Conservation (phyloP, 2,797 vertebrate species). For the Glyptemys insculpta region DNA sequence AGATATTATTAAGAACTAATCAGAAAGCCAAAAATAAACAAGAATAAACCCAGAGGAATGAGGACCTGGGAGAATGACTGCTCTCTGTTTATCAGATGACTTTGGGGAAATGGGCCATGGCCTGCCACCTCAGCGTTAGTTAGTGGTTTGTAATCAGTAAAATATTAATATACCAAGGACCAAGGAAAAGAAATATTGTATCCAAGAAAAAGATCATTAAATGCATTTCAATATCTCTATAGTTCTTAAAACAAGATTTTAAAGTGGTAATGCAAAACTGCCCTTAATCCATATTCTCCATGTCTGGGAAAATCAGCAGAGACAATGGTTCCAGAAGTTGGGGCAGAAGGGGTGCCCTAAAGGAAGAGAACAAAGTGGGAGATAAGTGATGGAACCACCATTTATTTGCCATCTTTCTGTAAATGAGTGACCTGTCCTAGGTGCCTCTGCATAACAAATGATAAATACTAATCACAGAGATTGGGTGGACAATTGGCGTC, state of each 20-base stretch:
- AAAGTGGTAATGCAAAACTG: neutral
- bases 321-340: neutral
- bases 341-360: neutral
- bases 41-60: conserved; percentile 17
- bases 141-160: neutral
- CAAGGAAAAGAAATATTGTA: conserved; percentile 38
- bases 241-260: neutral
- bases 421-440: neutral
- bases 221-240: neutral
- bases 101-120: conserved; percentile 40
- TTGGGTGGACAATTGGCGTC: neutral
- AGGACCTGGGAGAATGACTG: neutral
- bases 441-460: neutral
- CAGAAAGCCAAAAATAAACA: conserved; percentile 22
- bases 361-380: neutral
- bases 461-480: neutral
- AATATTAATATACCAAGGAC: conserved; percentile 10
- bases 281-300: neutral
- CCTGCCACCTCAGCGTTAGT: conserved; percentile 4
- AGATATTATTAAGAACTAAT: neutral
- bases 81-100: conserved; percentile 40
- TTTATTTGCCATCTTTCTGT: neutral
- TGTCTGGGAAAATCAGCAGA: neutral
- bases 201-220: conserved; percentile 33
- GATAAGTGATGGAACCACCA: neutral